Evolutionary conservation across 2,797 vertebrate genomes (phyloP), one percentile per base, ranked within the genome.

Genomic region (Poeciliopsis infans): DNA sequence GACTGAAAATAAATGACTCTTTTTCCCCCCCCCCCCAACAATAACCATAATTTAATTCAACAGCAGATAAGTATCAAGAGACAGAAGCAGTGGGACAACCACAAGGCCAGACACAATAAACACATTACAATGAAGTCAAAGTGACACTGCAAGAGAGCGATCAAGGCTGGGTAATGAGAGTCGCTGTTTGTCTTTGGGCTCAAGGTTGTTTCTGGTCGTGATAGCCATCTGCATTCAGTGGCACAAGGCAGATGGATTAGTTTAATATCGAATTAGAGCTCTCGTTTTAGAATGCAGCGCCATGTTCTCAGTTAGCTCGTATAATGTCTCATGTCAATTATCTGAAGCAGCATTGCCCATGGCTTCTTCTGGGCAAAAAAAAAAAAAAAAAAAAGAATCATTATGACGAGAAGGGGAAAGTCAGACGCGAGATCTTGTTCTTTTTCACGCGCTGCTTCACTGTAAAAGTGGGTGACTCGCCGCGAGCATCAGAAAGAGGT

Each of bases 231-330:
- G 89, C 88, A 93, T 91, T 86, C 90, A 83, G 77, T 84, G 83
- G 88, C 75, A 41, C 82, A 80, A 83, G 79, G 75, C 90, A 93
- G 92, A 94, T 93, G 93, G 94, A 95, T 95, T 94, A 89, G 87
- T 92, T 92, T 91, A 91, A 92, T 94, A 95, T 94, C 94, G 91
- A 92, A 94, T 92, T 90, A 93, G 91, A 95, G 86, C 80, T 75
- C 87, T 93, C 88, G 84, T 79, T 91, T 83, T 84, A 87, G 77
- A 91, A 88, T 85, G 79, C 82, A 76, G 84, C 79, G 75, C 84
- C 81, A 70, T 83, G 88, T 88, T 85, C 86, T 76, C 83, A 78
- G 89, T 87, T 89, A 79, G 85, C 80, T 81, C 59, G 80, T 77
- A 69, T 83, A 84, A 90, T 69, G 87, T 83, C 81, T 81, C 25